These are phyloP conservation scores for Drosophila kepulauana DNA, from an alignment of 1,140 invertebrate genomes.

Conservation along the genomic window DNA sequence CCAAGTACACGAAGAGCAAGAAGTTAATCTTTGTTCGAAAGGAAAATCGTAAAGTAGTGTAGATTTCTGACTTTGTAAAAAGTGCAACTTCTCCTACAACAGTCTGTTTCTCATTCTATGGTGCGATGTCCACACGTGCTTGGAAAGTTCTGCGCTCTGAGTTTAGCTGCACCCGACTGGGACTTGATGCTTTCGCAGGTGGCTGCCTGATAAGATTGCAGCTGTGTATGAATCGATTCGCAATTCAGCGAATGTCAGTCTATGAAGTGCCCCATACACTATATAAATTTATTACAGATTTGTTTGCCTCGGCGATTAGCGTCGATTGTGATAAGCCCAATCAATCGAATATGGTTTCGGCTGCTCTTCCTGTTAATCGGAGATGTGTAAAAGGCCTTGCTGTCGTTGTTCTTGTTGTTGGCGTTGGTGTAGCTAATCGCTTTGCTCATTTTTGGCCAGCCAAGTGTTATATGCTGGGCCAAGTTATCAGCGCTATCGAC, in stretches of 20 bases:
- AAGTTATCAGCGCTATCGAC: constrained; percentile 29
- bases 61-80: too few species aligned
- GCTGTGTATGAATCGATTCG: constrained; percentile 26
- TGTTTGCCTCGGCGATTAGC: constrained; percentile 52
- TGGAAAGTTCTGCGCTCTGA: constrained; percentile 1
- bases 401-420: constrained; percentile 9
- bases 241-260: constrained; percentile 22
- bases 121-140: constrained; percentile 6
- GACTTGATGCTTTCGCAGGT: constrained; percentile 60
- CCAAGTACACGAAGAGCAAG: not conserved
- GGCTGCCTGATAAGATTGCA: constrained; percentile 70
- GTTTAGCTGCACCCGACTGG: constrained; percentile 61
- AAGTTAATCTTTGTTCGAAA: too few species aligned
- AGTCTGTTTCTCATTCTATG: not conserved
- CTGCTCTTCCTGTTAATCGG: constrained; percentile 35
- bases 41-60: too few species aligned
- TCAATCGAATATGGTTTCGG: constrained; percentile 16
- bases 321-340: constrained; percentile 56
- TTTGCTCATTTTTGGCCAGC: constrained; percentile 2
- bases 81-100: too few species aligned
- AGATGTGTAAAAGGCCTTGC: constrained; percentile 35
- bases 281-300: constrained; percentile 64
- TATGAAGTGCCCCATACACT: constrained; percentile 8
- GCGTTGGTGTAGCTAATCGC: not conserved
- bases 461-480: constrained; percentile 34